Evolutionary conservation across 1,140 invertebrate species (phyloP), one percentile per base, ranked within the genome.

Genomic region (Heliconius melpomene): DNA sequence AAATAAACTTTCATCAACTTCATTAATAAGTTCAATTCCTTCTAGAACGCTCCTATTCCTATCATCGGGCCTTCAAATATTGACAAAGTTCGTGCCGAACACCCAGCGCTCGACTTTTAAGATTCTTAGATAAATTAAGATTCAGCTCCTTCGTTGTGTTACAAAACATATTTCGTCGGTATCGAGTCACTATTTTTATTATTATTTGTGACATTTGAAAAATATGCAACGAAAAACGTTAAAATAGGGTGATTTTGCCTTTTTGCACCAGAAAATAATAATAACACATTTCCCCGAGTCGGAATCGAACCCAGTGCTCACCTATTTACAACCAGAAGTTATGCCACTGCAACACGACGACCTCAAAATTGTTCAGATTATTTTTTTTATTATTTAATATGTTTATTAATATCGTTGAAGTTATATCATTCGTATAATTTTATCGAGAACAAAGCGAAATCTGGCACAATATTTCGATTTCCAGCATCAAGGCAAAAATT

Each of bases 401-500:
- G 26, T 66, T 13, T 66, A 26, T 26, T 29, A 16, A 29, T 66
- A 26, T 66, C 6, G 0, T 16, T 66, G 5, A 16, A 74, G 2
- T 9, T n/a, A 46, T 26, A 50, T 23, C 36, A 50, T 40, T 40
- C 6, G 40, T 46, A 73, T 29, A 40, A 40, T 78, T 36, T 72
- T 73, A 29, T 26, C 38, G 77, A 40, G 72, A 73, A 78, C 71
- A 78, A 74, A 78, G 77, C 29, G 2, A 50, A 60, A 46, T 71
- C 50, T 78, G 40, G 32, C 26, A 66, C 54, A 81, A 80, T 78
- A 77, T 79, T 81, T 83, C 72, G 79, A 83, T 82, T 83, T 79
- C 77, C 74, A 78, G 72, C 80, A 82, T 84, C 79, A 84, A 87
- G 84, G 83, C 74, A 87, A 87, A 88, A 87, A 85, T 86, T 87